phyloP scores from a whole-genome alignment of 1,140 invertebrate species.

The Euwallacea fornicatus region DNA sequence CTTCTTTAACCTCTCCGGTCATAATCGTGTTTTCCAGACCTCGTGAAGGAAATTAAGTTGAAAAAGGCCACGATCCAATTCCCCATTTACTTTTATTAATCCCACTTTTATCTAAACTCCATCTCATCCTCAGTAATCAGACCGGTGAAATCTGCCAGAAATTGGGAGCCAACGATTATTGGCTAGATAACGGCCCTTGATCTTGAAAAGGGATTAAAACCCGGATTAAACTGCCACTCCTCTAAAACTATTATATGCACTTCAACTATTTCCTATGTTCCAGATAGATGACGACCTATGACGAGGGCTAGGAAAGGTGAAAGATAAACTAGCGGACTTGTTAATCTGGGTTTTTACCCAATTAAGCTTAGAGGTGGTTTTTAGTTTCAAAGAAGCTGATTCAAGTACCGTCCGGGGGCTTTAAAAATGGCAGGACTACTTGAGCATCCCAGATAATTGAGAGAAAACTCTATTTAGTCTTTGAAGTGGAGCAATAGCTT shows the following conservation, averaged over 20 bases:
- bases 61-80: constrained; percentile 18
- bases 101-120: constrained; percentile 18
- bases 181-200: constrained; percentile 13
- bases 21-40: constrained; percentile 3
- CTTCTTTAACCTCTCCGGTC: neutral
- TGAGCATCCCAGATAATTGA: constrained; percentile 7
- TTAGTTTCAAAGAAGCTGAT: no score
- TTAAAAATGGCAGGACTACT: no score
- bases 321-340: neutral
- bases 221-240: neutral
- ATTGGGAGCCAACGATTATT: constrained; percentile 19
- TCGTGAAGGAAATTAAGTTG: constrained; percentile 3
- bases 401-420: no score
- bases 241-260: neutral
- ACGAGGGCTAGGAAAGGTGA: neutral
- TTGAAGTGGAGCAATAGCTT: constrained; percentile 23
- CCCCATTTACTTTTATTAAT: constrained; percentile 22
- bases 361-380: no score
- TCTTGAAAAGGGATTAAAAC: constrained; percentile 17
- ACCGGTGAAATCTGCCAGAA: constrained; percentile 6
- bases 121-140: constrained; percentile 18
- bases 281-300: neutral
- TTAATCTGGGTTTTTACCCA: no score
- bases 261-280: neutral
- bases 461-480: constrained; percentile 23